Percentiles rank a stretch among this genome's conserved stretches.
phyloP scores from a whole-genome alignment of 2,888 invertebrate species.

The Coenonympha glycerion region DNA sequence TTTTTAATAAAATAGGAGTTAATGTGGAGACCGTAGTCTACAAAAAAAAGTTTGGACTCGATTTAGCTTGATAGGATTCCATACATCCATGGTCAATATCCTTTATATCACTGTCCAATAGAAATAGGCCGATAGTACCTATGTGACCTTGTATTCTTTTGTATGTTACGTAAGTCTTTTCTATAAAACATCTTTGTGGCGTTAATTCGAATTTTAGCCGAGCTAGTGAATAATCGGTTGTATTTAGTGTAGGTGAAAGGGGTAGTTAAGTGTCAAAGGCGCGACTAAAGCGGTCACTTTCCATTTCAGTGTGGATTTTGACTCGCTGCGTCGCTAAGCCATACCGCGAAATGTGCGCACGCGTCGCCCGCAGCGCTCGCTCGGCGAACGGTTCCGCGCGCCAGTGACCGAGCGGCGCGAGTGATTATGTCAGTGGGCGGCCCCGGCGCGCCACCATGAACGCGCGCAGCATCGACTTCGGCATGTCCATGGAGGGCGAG shows the following conservation, averaged over 20 bases:
- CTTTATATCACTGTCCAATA: too few species aligned
- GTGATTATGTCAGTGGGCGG: conserved; percentile 54
- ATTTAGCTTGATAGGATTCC: too few species aligned
- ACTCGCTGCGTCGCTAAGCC: conserved; percentile 52
- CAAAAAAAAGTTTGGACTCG: too few species aligned
- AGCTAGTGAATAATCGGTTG: not conserved
- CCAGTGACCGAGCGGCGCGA: conserved; percentile 37
- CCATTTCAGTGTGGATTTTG: conserved; percentile 67
- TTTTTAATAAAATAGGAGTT: too few species aligned
- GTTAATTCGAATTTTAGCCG: too few species aligned
- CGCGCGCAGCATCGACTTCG: conserved; percentile 86
- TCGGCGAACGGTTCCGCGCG: conserved; percentile 29
- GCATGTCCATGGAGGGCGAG: conserved; percentile 89
- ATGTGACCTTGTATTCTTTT: too few species aligned
- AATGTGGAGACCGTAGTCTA: too few species aligned
- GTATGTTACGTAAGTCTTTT: too few species aligned
- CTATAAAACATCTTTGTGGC: too few species aligned
- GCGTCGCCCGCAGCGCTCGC: conserved; percentile 34
- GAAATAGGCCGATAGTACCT: too few species aligned
- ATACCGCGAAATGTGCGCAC: conserved; percentile 52
- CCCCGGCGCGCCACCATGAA: conserved; percentile 79
- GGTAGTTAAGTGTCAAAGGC: conserved; percentile 3
- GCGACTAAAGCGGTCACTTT: conserved; percentile 60
- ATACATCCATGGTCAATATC: too few species aligned
- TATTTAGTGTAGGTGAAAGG: not conserved